Percentiles rank a stretch among this genome's conserved stretches.
These are phyloP conservation scores for Dermatemys mawii DNA, from an alignment of 2,113 vertebrate species.

Conservation along the genomic window DNA sequence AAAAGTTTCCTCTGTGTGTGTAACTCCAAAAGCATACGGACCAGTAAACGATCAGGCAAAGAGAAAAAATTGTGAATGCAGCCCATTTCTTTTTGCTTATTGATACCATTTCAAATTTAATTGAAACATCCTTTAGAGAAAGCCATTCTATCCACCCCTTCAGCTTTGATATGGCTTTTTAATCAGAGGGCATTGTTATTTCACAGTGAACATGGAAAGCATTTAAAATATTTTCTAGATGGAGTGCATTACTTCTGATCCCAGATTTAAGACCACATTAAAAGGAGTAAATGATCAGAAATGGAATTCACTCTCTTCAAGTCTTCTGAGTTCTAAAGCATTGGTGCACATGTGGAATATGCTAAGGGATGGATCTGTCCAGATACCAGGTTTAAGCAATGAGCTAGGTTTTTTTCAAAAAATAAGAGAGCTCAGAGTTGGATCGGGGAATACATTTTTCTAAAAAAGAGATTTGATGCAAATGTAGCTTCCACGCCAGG, in stretches of 20 bases:
- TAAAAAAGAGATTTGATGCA: neutral
- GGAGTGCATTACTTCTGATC: slow-evolving; percentile 52
- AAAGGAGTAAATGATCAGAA: slow-evolving; percentile 37
- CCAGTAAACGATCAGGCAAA: slow-evolving; percentile 1
- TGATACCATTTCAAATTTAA: slow-evolving; percentile 59
- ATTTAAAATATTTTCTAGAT: slow-evolving; percentile 68
- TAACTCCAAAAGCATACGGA: neutral
- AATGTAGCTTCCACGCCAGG: neutral
- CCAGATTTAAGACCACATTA: slow-evolving; percentile 65
- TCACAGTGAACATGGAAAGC: slow-evolving; percentile 57
- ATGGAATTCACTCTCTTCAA: slow-evolving; percentile 20
- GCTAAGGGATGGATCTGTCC: neutral
- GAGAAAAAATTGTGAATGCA: slow-evolving; percentile 15
- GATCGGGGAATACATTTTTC: neutral
- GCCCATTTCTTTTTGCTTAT: slow-evolving; percentile 22
- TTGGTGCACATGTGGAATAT: neutral
- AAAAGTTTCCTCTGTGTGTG: neutral
- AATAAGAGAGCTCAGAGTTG: neutral
- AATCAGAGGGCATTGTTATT: slow-evolving; percentile 72
- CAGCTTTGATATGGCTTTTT: slow-evolving; percentile 69
- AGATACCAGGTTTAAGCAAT: neutral
- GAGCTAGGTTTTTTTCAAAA: neutral
- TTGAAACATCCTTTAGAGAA: slow-evolving; percentile 65
- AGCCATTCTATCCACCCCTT: slow-evolving; percentile 7
- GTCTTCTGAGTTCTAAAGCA: neutral